Evolutionary conservation across 1,140 invertebrate genomes (phyloP).

Genomic region (silkworm (Bombyx mori)): DNA sequence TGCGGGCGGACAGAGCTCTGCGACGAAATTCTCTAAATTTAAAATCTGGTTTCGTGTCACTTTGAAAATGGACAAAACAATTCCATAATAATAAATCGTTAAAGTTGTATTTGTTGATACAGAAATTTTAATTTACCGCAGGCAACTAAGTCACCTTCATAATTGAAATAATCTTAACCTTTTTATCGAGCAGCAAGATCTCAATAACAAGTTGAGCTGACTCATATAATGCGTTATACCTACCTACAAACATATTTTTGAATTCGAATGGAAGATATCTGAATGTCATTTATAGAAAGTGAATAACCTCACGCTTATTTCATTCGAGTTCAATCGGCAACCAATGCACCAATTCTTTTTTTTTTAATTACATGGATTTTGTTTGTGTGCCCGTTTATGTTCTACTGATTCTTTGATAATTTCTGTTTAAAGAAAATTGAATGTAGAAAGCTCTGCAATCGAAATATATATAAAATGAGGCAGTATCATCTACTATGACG

Average conservation of each 20-base stretch:
- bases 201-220: slow-evolving; percentile 8
- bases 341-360: no score
- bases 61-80: slow-evolving; percentile 6
- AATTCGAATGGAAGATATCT: not conserved
- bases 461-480: no score
- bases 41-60: slow-evolving; percentile 47
- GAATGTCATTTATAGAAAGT: no score
- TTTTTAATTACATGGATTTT: no score
- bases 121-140: slow-evolving; percentile 5
- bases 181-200: slow-evolving; percentile 11
- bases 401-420: no score
- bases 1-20: slow-evolving; percentile 58
- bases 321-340: no score
- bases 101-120: slow-evolving; percentile 1
- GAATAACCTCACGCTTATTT: no score
- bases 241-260: no score
- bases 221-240: not conserved
- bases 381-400: no score
- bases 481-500: no score
- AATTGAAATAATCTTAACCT: slow-evolving; percentile 13
- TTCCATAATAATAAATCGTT: not conserved
- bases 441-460: no score
- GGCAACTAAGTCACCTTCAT: slow-evolving; percentile 10
- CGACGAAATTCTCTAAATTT: slow-evolving; percentile 63
- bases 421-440: no score